Evolutionary conservation across 2,797 vertebrate genomes (phyloP).

Genomic region (Amblyraja radiata): DNA sequence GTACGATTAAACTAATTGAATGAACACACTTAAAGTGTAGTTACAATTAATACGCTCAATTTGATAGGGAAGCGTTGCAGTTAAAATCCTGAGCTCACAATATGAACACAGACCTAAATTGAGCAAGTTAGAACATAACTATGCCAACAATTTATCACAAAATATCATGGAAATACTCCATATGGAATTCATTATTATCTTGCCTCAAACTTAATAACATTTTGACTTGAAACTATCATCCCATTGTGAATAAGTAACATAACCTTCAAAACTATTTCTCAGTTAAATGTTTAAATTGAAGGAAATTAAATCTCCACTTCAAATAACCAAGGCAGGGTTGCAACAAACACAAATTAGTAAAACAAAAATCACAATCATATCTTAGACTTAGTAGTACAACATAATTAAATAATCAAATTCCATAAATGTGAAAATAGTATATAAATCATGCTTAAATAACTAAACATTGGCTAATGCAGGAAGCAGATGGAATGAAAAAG

Average conservation of each 20-base stretch:
- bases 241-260: constrained; percentile 34
- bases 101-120: background rate
- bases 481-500: constrained; percentile 25
- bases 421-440: constrained; percentile 18
- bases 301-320: background rate
- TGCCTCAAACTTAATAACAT: background rate
- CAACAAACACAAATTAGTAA: background rate
- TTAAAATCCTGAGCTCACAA: background rate
- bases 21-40: background rate
- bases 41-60: background rate
- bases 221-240: constrained; percentile 26
- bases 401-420: background rate
- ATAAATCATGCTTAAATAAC: constrained; percentile 23
- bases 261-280: constrained; percentile 1
- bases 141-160: background rate
- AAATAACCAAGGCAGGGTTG: background rate
- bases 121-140: background rate
- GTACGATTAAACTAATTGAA: background rate
- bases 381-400: constrained; percentile 8
- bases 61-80: background rate
- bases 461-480: background rate
- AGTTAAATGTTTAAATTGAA: constrained; percentile 17
- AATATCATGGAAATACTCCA: background rate
- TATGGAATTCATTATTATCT: background rate
- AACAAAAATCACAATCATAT: background rate